Conservation (phyloP, 1,140 invertebrate species). For the Trichonephila clavata region DNA sequence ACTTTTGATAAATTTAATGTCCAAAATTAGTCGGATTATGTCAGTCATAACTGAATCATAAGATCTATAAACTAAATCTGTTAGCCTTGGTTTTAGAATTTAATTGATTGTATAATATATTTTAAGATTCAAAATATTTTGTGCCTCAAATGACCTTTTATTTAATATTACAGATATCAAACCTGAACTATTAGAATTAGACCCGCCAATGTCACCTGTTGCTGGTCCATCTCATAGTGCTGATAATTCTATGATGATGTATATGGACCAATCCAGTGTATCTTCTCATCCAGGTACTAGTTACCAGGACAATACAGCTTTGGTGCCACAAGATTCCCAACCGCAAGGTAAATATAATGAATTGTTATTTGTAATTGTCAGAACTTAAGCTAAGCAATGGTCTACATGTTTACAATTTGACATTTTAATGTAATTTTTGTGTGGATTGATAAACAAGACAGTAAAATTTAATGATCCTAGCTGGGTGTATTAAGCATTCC, state of each 20-base stretch:
- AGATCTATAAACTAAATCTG: no score
- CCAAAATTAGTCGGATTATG: background rate
- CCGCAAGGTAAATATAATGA: conserved; percentile 67
- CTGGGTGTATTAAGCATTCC: no score
- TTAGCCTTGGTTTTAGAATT: no score
- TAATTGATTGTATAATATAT: background rate
- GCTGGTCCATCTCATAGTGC: conserved; percentile 72
- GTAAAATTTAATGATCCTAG: no score
- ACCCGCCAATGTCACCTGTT: conserved; percentile 66
- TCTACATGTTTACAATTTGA: no score
- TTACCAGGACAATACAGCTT: conserved; percentile 48
- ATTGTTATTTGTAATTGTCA: background rate
- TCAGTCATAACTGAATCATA: no score
- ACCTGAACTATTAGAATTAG: conserved; percentile 68
- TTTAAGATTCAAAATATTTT: no score
- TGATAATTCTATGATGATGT: conserved; percentile 74
- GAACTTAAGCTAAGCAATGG: no score
- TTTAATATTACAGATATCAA: conserved; percentile 58
- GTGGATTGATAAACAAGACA: no score
- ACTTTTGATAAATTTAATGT: background rate
- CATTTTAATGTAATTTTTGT: no score
- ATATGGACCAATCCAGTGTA: conserved; percentile 64
- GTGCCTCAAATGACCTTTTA: no score
- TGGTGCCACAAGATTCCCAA: conserved; percentile 65
- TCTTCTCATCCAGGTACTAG: conserved; percentile 66